Evolutionary conservation across 2,113 vertebrate species (phyloP), one percentile per base, ranked within the genome.

Genomic region (Pycnonotus jocosus): DNA sequence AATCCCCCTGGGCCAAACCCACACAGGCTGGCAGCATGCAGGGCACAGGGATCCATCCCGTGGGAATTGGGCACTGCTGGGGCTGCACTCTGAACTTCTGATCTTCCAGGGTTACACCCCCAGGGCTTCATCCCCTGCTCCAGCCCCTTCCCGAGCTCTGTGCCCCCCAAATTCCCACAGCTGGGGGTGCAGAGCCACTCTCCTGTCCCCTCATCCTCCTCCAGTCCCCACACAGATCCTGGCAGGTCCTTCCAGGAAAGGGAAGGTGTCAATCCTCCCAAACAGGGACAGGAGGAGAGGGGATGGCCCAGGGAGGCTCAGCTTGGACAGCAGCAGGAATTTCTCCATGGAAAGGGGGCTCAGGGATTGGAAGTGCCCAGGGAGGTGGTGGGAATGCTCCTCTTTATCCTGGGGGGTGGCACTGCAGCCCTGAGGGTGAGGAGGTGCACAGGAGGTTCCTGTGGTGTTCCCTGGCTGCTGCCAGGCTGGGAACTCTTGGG

Each of bases 181-280:
- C 3, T 2, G 0, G 33, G 45, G 23, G 10, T 20, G 23, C 51
- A 18, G 24, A 50, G 51, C 37, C 18, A 1, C 0, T 0, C 3
- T 64, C 40, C 73, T 3, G 11, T 22, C 31, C 45, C 72, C 45
- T 91, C 1, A 0, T 31, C 51, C 20, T 47, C 31, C 50, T 61
- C 61, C 66, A 31, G 65, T 12, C 48, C 37, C 25, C 4, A 1
- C 1, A 0, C 50, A 79, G n/a, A 3, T 48, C 81, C 58, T 11
- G 6, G 66, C 84, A 88, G 40, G 15, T 30, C 7, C 31, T 71
- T 38, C 4, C 54, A 37, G 79, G 71, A 71, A 53, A 56, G 51
- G 28, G 73, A 74, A 94, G 44, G n/a, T 68, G 35, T 38, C 50
- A 24, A 14, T 11, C 19, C 42, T 84, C 40, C 35, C 50, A 84